Evolutionary conservation across 2,888 invertebrate genomes (phyloP).

Genomic region (Pseudococcus jackbeardsleyi): DNA sequence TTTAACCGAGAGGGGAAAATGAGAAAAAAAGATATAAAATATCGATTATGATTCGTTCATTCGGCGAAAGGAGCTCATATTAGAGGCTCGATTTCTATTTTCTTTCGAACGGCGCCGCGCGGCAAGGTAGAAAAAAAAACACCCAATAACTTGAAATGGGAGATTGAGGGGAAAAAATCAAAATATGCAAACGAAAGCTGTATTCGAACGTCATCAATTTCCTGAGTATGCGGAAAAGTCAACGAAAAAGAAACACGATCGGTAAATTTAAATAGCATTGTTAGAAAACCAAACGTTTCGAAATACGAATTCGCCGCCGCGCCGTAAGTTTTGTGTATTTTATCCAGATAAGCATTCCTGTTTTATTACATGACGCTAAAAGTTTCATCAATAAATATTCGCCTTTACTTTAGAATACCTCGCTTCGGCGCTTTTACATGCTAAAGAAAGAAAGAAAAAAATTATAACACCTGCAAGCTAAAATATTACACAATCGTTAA

Average conservation of each 20-base stretch:
- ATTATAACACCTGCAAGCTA: constrained; percentile 54
- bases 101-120: neutral
- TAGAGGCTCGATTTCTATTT: constrained; percentile 20
- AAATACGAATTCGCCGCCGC: neutral
- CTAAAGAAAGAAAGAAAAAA: constrained; percentile 15
- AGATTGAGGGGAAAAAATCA: constrained; percentile 18
- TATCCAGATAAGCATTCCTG: constrained; percentile 42
- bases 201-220: constrained; percentile 49
- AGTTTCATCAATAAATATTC: constrained; percentile 51
- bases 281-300: constrained; percentile 51
- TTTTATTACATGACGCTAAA: constrained; percentile 23
- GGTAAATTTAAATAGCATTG: constrained; percentile 52
- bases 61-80: neutral
- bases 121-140: neutral
- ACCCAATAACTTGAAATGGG: neutral
- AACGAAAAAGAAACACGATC: constrained; percentile 44
- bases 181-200: constrained; percentile 46
- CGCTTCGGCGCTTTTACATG: constrained; percentile 16
- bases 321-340: neutral
- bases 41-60: constrained; percentile 44
- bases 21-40: neutral
- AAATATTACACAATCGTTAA: constrained; percentile 47
- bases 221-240: constrained; percentile 14
- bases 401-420: neutral
- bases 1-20: neutral